These are phyloP conservation scores for Phyllotreta striolata DNA, from an alignment of 2,888 invertebrate genomes.

Conservation along the genomic window DNA sequence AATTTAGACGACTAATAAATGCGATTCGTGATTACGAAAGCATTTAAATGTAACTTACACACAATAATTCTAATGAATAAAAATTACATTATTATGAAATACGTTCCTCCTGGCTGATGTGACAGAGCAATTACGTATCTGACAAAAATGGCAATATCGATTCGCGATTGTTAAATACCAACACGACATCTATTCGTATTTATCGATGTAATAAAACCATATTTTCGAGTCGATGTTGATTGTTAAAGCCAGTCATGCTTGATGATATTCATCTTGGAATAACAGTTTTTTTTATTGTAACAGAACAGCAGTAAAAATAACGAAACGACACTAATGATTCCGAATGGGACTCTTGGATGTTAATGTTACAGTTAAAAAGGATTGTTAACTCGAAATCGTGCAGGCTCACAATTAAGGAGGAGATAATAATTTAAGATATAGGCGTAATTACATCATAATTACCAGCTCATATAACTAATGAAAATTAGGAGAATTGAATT, in stretches of 20 bases:
- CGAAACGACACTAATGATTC: constrained; percentile 5
- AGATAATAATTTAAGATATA: not conserved
- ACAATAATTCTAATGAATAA: constrained; percentile 33
- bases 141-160: constrained; percentile 33
- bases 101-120: constrained; percentile 22
- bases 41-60: not conserved
- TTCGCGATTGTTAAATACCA: constrained; percentile 35
- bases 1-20: too few species aligned
- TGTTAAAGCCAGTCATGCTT: constrained; percentile 32
- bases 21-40: too few species aligned
- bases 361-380: constrained; percentile 5
- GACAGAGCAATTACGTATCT: constrained; percentile 33
- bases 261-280: constrained; percentile 29
- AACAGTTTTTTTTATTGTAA: constrained; percentile 9
- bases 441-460: too few species aligned
- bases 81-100: constrained; percentile 29
- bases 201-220: constrained; percentile 38
- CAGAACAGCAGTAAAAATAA: constrained; percentile 4
- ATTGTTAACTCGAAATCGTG: constrained; percentile 2
- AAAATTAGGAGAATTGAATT: too few species aligned
- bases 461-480: too few species aligned
- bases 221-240: constrained; percentile 31
- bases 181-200: constrained; percentile 32
- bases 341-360: constrained; percentile 4
- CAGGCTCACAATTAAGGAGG: not conserved